These are phyloP conservation scores for Vollenhovia emeryi DNA, from an alignment of 1,140 invertebrate genomes.

Conservation along the genomic window DNA sequence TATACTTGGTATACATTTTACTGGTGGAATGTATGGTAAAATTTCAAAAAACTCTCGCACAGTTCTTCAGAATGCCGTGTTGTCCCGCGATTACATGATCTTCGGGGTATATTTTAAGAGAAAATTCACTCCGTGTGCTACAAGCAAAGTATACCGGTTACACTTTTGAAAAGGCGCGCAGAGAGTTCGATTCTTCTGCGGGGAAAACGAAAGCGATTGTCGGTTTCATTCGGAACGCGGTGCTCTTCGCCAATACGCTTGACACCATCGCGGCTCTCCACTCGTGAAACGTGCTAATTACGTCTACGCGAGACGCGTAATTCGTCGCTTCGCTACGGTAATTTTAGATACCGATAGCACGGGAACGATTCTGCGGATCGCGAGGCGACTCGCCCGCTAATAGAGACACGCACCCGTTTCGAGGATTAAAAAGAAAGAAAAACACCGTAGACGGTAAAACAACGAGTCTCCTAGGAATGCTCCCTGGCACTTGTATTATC, in stretches of 20 bases:
- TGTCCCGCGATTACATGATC: too few species aligned
- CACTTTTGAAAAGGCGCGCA: neutral
- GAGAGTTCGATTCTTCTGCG: neutral
- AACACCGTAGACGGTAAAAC: slow-evolving; percentile 40
- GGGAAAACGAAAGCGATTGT: neutral
- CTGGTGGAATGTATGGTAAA: too few species aligned
- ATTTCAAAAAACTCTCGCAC: too few species aligned
- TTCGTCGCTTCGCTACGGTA: slow-evolving; percentile 2
- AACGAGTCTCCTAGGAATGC: slow-evolving; percentile 74
- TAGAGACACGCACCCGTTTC: slow-evolving; percentile 28
- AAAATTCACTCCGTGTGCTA: too few species aligned
- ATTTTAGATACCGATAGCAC: slow-evolving; percentile 22
- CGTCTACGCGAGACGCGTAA: slow-evolving; percentile 10
- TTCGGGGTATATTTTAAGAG: too few species aligned
- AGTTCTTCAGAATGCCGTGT: too few species aligned
- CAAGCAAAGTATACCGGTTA: neutral
- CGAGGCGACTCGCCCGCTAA: slow-evolving; percentile 10
- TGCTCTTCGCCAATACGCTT: neutral
- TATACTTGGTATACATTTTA: too few species aligned
- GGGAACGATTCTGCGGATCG: slow-evolving; percentile 34
- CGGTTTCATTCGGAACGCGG: neutral
- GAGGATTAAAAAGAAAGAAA: slow-evolving; percentile 39
- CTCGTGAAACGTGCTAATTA: slow-evolving; percentile 26
- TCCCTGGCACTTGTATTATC: slow-evolving; percentile 76
- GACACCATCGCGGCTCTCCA: slow-evolving; percentile 28